Evolutionary conservation across 2,888 invertebrate species (phyloP).

Genomic region (Neocrepidodera transversa): DNA sequence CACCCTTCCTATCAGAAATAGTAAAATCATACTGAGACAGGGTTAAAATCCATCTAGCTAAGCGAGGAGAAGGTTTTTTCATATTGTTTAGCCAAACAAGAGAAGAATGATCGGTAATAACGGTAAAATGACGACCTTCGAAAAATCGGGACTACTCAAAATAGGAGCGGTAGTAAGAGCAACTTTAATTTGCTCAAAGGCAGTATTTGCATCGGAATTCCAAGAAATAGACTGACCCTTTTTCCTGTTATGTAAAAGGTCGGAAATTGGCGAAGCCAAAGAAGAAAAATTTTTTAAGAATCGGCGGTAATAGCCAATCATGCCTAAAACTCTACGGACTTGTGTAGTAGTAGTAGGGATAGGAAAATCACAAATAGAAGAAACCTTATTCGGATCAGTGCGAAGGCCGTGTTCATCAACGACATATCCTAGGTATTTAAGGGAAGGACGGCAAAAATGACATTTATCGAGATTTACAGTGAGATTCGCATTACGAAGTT

Average conservation of each 20-base stretch:
- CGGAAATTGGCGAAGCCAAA: constrained; percentile 27
- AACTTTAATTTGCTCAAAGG: constrained; percentile 28
- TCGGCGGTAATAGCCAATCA: constrained; percentile 29
- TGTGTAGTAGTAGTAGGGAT: constrained; percentile 28
- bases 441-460: constrained; percentile 20
- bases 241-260: constrained; percentile 30
- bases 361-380: constrained; percentile 6
- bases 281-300: constrained; percentile 30
- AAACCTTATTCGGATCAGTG: constrained; percentile 19
- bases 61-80: no score
- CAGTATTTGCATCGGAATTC: constrained; percentile 26
- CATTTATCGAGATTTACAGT: constrained; percentile 16
- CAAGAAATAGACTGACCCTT: constrained; percentile 34
- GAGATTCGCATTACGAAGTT: neutral
- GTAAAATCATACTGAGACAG: no score
- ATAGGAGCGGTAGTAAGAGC: no score
- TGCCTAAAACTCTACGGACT: constrained; percentile 27
- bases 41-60: no score
- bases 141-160: constrained; percentile 36
- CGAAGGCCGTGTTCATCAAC: constrained; percentile 21
- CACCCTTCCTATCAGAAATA: no score
- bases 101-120: constrained; percentile 6
- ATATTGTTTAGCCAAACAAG: no score
- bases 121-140: constrained; percentile 34
- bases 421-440: constrained; percentile 13